Conservation (phyloP, 2,888 invertebrate species). For the Antitype chi region DNA sequence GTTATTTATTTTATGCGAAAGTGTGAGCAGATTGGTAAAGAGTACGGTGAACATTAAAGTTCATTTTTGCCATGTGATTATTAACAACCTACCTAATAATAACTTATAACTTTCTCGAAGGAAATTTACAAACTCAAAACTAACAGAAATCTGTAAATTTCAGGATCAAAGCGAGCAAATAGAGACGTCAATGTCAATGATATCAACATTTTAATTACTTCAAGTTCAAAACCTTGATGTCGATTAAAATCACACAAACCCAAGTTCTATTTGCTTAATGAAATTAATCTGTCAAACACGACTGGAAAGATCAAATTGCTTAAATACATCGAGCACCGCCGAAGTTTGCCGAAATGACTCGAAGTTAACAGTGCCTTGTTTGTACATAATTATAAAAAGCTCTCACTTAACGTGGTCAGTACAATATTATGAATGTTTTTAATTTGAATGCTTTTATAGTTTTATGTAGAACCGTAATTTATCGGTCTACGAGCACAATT, state of each 20-base stretch:
- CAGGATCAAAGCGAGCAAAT: slow-evolving; percentile 53
- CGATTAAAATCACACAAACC: slow-evolving; percentile 57
- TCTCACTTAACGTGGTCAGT: slow-evolving; percentile 38
- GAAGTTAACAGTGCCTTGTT: slow-evolving; percentile 51
- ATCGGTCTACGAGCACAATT: neutral
- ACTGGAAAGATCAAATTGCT: slow-evolving; percentile 59
- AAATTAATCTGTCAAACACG: slow-evolving; percentile 56
- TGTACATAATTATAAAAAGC: slow-evolving; percentile 54
- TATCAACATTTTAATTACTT: slow-evolving; percentile 56
- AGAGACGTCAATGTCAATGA: slow-evolving; percentile 40
- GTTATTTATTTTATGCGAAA: slow-evolving; percentile 5
- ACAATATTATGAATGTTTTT: slow-evolving; percentile 33
- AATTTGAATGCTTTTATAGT: too few species aligned
- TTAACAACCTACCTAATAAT: neutral
- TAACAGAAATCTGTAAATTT: slow-evolving; percentile 17
- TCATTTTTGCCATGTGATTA: neutral
- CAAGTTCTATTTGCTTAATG: slow-evolving; percentile 56
- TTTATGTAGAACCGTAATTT: neutral
- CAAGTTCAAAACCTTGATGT: slow-evolving; percentile 40
- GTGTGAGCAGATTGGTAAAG: neutral
- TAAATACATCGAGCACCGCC: slow-evolving; percentile 46
- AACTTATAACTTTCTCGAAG: neutral
- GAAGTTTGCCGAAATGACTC: slow-evolving; percentile 54
- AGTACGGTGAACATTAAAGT: neutral
- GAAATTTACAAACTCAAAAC: slow-evolving; percentile 27